These are phyloP conservation scores for Chloromyia formosa DNA, from an alignment of 2,888 invertebrate species.

Conservation along the genomic window DNA sequence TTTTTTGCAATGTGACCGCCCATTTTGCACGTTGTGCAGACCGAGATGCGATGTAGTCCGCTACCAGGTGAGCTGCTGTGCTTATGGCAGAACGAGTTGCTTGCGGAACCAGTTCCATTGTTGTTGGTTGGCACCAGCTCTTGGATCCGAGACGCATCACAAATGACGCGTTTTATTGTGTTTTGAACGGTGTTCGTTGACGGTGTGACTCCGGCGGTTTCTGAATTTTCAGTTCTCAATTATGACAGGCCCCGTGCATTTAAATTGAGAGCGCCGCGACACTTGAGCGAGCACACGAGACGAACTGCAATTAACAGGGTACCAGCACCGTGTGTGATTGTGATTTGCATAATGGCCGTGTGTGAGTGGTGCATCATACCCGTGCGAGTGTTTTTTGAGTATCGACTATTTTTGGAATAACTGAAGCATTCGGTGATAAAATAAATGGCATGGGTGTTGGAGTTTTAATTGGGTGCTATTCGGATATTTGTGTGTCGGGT, in stretches of 20 bases:
- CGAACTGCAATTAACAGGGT: slow-evolving; percentile 26
- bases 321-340: slow-evolving; percentile 6
- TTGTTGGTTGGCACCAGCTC: slow-evolving; percentile 34
- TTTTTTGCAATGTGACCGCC: slow-evolving; percentile 19
- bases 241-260: too few relatives aligned
- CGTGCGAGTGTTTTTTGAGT: background rate
- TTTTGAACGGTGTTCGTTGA: slow-evolving; percentile 49
- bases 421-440: slow-evolving; percentile 8
- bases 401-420: slow-evolving; percentile 25
- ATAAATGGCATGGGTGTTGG: slow-evolving; percentile 13
- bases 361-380: slow-evolving; percentile 17
- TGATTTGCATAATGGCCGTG: slow-evolving; percentile 43
- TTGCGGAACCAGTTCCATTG: slow-evolving; percentile 32
- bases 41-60: background rate
- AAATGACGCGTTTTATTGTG: slow-evolving; percentile 50
- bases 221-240: slow-evolving; percentile 31
- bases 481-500: slow-evolving; percentile 26
- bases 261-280: slow-evolving; percentile 31
- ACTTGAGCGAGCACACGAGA: slow-evolving; percentile 39
- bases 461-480: slow-evolving; percentile 10
- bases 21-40: slow-evolving; percentile 29
- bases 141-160: slow-evolving; percentile 36
- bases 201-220: slow-evolving; percentile 41
- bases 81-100: background rate
- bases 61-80: background rate